Evolutionary conservation across 2,888 invertebrate species (phyloP).

Genomic region (Cloeon dipterum): DNA sequence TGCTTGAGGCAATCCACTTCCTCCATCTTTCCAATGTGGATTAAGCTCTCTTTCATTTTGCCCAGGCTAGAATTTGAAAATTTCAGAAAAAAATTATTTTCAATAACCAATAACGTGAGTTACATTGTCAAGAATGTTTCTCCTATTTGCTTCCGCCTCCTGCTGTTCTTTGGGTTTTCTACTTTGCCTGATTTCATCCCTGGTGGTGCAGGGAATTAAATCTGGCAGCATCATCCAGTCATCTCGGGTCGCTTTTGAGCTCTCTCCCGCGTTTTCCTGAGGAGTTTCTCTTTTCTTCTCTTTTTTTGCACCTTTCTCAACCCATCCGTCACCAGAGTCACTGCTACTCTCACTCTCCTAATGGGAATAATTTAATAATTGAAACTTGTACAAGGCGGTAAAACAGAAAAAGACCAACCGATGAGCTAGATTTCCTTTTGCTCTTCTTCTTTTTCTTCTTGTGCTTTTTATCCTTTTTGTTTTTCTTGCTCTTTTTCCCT

Average conservation of each 20-base stretch:
- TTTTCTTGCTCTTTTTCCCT: slow-evolving; percentile 10
- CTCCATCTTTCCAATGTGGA: slow-evolving; percentile 81
- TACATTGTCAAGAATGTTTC: slow-evolving; percentile 20
- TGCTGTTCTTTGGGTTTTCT: slow-evolving; percentile 9
- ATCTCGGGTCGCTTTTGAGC: slow-evolving; percentile 27
- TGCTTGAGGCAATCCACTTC: slow-evolving; percentile 49
- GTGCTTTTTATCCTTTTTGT: slow-evolving; percentile 15
- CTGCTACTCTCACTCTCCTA: not conserved
- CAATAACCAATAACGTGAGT: slow-evolving; percentile 2
- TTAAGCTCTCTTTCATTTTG: slow-evolving; percentile 60
- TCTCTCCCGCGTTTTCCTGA: not conserved
- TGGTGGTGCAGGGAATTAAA: slow-evolving; percentile 18
- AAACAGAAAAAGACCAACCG: not conserved
- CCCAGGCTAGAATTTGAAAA: slow-evolving; percentile 31
- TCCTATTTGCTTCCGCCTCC: slow-evolving; percentile 22
- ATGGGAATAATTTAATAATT: too few relatives aligned
- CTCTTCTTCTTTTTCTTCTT: slow-evolving; percentile 21
- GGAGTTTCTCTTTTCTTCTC: slow-evolving; percentile 3
- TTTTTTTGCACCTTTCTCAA: slow-evolving; percentile 9
- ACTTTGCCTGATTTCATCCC: slow-evolving; percentile 10
- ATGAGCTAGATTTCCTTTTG: slow-evolving; percentile 9
- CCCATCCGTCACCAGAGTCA: slow-evolving; percentile 11
- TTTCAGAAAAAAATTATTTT: not conserved
- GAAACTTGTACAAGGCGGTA: too few relatives aligned
- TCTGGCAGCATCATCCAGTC: slow-evolving; percentile 59